These are phyloP conservation scores for Bubalus kerabau DNA, from an alignment of 2,113 vertebrate species.

Conservation along the genomic window DNA sequence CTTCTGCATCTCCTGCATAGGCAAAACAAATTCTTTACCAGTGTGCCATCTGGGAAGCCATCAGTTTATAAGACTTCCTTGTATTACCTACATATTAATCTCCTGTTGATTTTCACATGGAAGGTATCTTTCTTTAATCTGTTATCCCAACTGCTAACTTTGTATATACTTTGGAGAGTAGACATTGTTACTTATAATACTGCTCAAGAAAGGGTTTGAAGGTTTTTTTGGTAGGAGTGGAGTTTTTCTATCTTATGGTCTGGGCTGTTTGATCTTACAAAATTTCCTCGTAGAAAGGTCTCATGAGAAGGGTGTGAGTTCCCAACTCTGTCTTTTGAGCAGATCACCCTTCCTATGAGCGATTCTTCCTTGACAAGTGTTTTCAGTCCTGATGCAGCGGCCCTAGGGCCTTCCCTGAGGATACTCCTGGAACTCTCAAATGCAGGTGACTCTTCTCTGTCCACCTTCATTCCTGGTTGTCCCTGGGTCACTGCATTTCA, in stretches of 20 bases:
- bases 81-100: neutral
- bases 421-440: neutral
- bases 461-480: neutral
- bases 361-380: neutral
- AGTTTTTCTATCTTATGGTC: neutral
- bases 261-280: neutral
- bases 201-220: neutral
- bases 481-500: neutral
- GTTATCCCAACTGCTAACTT: neutral
- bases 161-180: neutral
- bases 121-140: neutral
- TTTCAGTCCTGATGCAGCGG: neutral
- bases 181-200: neutral
- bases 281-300: neutral
- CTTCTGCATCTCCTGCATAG: neutral
- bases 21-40: neutral
- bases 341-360: neutral
- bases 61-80: neutral
- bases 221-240: neutral
- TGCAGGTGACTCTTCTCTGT: neutral
- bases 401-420: neutral
- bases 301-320: neutral
- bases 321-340: rapidly evolving
- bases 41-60: neutral
- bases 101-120: neutral